These are phyloP conservation scores for Hydrozoanthus gracilis DNA, from an alignment of 92 coral and sea anemone genomes.

Conservation along the genomic window DNA sequence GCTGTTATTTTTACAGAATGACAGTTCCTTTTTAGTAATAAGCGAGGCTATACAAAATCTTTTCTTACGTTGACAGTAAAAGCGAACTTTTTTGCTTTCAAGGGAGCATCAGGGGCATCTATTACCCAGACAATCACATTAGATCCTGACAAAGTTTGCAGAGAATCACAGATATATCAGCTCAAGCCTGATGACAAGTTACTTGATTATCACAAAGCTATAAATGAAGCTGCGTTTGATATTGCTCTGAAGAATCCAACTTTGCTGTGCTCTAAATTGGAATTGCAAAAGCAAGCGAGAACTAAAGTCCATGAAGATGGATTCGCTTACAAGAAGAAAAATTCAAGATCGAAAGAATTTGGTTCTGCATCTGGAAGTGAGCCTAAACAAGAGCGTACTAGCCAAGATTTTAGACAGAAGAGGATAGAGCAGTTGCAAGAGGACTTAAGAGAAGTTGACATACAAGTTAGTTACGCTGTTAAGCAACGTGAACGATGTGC, in stretches of 20 bases:
- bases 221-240: slow-evolving; percentile 53
- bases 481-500: slow-evolving; percentile 46
- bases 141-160: slow-evolving; percentile 34
- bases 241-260: slow-evolving; percentile 59
- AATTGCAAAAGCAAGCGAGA: slow-evolving; percentile 53
- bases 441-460: slow-evolving; percentile 60
- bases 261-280: slow-evolving; percentile 48
- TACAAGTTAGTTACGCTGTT: slow-evolving; percentile 34
- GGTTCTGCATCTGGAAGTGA: slow-evolving; percentile 32
- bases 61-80: slow-evolving; percentile 19
- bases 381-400: slow-evolving; percentile 26
- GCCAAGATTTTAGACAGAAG: slow-evolving; percentile 55
- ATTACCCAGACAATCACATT: slow-evolving; percentile 40
- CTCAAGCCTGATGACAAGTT: slow-evolving; percentile 35
- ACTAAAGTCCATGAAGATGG: slow-evolving; percentile 52
- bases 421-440: slow-evolving; percentile 56
- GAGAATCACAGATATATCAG: slow-evolving; percentile 30
- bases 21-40: slow-evolving; percentile 30
- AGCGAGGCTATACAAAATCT: slow-evolving; percentile 16
- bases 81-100: slow-evolving; percentile 27
- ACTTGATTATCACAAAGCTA: slow-evolving; percentile 47
- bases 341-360: slow-evolving; percentile 42
- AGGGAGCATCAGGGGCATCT: slow-evolving; percentile 41
- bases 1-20: slow-evolving; percentile 38
- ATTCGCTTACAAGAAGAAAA: slow-evolving; percentile 21